Base-by-base conservation (phyloP, 1,140 invertebrate species). In the Drosophila erecta region DNA sequence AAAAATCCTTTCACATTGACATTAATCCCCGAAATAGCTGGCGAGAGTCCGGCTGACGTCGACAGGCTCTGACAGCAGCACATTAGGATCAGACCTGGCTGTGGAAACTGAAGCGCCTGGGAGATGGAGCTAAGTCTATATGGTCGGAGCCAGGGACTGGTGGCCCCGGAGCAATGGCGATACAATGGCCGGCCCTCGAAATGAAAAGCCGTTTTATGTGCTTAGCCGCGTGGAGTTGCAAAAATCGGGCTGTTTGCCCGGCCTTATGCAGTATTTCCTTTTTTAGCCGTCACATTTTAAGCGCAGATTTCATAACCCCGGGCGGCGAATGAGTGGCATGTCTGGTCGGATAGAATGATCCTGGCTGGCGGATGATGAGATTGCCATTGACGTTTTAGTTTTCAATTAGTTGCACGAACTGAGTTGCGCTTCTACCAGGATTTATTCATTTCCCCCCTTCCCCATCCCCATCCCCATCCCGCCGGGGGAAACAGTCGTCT, bases 1-100 rank as follows among this genome's bases (percentile, higher is more conserved):
- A 65, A 57, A 80, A 79, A 85, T 79, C 81, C 81, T 85, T 90
- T 79, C 81, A 81, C 81, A 86, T 90, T 90, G 86, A 90, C 86
- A 90, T 81, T 90, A 90, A 90, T 90, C 81, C 86, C 67, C 67
- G 72, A 90, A 85, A 90, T 85, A 81, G 79, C 79, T 67, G 80
- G 65, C 72, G 47, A 76, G 72, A 71, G 61, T 57, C 66, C 62
- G 51, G 30, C 71, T 74, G 80, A 89, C 62, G 65, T 78, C 55
- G 73, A 90, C 85, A 90, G 74, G 59, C 75, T 54, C 81, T 90
- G 85, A 90, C 85, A 90, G 85, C 74, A 74, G 75, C 83, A 90
- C 85, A 90, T 90, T 90, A 90, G 85, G 78, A 75, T 81, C 77
- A 76, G 78, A 64, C 20, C 41, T 40, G 71, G 53, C 30, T 59